Base-by-base conservation (phyloP, 2,888 invertebrate species). In the Drosophila picticornis region DNA sequence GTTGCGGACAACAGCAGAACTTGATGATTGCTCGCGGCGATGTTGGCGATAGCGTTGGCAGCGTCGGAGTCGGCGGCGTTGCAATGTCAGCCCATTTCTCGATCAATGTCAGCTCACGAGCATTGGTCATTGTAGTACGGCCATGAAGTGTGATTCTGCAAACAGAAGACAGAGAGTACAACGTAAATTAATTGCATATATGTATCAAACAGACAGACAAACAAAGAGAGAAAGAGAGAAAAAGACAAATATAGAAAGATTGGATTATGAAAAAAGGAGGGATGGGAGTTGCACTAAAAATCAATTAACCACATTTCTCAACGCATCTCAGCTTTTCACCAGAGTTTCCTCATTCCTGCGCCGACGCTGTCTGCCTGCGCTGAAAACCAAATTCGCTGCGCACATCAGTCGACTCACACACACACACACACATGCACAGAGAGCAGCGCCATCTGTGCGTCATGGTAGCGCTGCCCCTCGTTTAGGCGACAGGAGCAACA, bases 101-200 rank as follows among this genome's bases (percentile, higher is more conserved):
- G 77, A 90, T 88, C 84, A 91, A 90, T 88, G 92, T 91, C 91
- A 92, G 81, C 89, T 92, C 92, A 73, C 91, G 92, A 89, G 91
- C 88, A 90, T 91, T 92, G 81, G 92, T 91, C 92, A 92, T 92
- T 90, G 91, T 91, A 75, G 84, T 86, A 87, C 84, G 84, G 90
- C 92, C 92, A 92, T 92, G 88, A 83, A 92, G 90, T 81, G 83
- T 83, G 75, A 90, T 92, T 92, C 92, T 92, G 84, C 9, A 91
- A 25, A 77, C 25, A 51, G 19, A 36, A 43, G 16, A 59, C n/a
- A 61, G 6, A 48, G 36, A 40, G 25, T 46, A 25, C 25, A 16
- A 63, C 31, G 29, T 62, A 22, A 70, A 57, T 71, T 71, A 67
- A 77, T 74, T 81, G 64, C 56, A 57, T 50, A 52, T 27, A 51